Evolutionary conservation across 2,797 vertebrate genomes (phyloP), one percentile per base, ranked within the genome.

Genomic region (Lithobates pipiens): DNA sequence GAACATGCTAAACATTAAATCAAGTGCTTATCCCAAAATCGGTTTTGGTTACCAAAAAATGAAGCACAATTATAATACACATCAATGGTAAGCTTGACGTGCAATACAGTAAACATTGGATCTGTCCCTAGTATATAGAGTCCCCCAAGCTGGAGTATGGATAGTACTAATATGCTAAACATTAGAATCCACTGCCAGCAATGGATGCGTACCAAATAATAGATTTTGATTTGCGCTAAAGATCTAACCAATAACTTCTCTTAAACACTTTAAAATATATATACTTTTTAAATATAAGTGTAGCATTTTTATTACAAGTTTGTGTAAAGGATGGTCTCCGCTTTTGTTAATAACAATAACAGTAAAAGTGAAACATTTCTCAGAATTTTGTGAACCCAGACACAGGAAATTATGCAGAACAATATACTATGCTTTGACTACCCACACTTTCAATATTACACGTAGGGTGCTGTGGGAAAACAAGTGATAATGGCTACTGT

Each of bases 151-250:
- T 42, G 57, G 9, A 27, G 61, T 15, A 46, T 27, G 32, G 50
- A 50, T 9, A 16, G 34, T 34, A 15, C 72, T 8, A 25, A 50
- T 42, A 44, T 46, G 61, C 23, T 67, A 54, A 65, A 18, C 23
- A 80, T 44, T 5, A 27, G 9, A 70, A 76, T 46, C 86, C 81
- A 87, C 34, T 84, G 86, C 86, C 81, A 80, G 86, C 86, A 87
- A 84, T 84, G 65, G 81, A 80, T 27, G n/a, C 36, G 23, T 27
- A 65, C 18, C 34, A 50, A 34, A 63, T 21, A 27, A 65, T 32
- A 82, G n/a, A 36, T 27, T 1, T 46, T 65, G 57, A 67, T 34
- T 32, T 72, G 34, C 44, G 27, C 4, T 71, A 65, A 23, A 80
- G 36, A 75, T 2, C 39, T 11, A 85, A 54, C 4, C 29, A 44